A percentile compares a stretch with the other conserved stretches of the same genome.
These are phyloP conservation scores for Nemopilema nomurai DNA, from an alignment of 30 jellyfish, hydroid and myxozoan genomes.

Conservation along the genomic window DNA sequence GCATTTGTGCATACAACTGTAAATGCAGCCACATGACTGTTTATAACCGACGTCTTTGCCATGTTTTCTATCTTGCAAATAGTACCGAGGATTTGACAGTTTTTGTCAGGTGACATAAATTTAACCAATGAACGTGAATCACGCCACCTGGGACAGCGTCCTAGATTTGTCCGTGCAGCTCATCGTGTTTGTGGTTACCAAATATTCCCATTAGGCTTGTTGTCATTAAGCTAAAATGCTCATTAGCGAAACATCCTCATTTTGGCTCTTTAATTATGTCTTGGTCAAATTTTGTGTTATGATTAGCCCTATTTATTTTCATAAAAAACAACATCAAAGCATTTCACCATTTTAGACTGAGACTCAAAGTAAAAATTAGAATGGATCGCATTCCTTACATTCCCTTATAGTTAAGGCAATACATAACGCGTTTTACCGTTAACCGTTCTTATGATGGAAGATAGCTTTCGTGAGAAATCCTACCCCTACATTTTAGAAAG, in stretches of 20 bases:
- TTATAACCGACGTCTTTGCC: constrained; percentile 1
- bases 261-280: background rate
- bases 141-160: background rate
- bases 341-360: no score
- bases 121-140: background rate
- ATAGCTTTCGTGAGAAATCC: no score
- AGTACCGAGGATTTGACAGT: background rate
- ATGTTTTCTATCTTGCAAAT: background rate
- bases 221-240: background rate
- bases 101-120: background rate
- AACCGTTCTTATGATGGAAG: no score
- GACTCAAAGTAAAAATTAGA: background rate
- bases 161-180: background rate
- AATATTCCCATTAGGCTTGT: background rate
- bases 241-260: background rate
- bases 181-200: background rate
- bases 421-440: no score
- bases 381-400: background rate
- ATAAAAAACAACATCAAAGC: no score
- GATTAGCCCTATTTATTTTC: no score
- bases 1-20: background rate
- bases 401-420: background rate
- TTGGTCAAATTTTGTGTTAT: no score
- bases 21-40: constrained; percentile 2
- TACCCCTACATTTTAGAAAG: no score